These are phyloP conservation scores for Anas platyrhynchos DNA, from an alignment of 2,113 vertebrate genomes.

Conservation along the genomic window DNA sequence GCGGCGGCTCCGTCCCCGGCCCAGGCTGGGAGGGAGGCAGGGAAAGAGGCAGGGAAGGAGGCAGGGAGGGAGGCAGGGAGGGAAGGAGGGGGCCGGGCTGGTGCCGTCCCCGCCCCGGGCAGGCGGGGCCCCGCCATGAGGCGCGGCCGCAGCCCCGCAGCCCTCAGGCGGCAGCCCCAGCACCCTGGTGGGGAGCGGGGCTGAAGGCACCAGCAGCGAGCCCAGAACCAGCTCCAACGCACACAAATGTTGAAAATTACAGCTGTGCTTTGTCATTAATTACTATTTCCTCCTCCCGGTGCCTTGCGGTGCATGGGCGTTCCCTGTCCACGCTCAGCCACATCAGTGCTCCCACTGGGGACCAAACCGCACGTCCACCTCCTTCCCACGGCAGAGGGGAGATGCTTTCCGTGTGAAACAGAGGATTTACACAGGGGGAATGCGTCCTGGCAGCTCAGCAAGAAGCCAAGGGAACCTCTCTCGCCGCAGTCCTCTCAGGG, in stretches of 20 bases:
- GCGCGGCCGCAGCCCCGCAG: too few relatives aligned
- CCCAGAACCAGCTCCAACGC: background rate
- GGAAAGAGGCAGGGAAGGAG: too few relatives aligned
- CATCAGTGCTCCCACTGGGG: background rate
- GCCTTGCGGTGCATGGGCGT: background rate
- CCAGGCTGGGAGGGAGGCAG: too few relatives aligned
- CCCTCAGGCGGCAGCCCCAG: too few relatives aligned
- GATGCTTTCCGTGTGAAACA: background rate
- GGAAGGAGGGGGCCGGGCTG: too few relatives aligned
- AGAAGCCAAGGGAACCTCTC: background rate
- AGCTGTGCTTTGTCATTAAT: background rate
- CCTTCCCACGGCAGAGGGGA: background rate
- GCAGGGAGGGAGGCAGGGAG: too few relatives aligned
- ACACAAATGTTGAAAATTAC: background rate
- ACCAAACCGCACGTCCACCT: accelerated
- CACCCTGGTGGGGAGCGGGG: too few relatives aligned
- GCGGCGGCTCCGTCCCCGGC: too few relatives aligned
- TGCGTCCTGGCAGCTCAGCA: background rate
- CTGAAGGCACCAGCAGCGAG: too few relatives aligned
- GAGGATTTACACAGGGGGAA: background rate
- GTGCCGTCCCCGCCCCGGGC: background rate
- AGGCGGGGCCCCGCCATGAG: background rate
- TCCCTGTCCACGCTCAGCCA: background rate
- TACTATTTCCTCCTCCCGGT: background rate
- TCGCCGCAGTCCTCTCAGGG: background rate